Evolutionary conservation across 1,140 invertebrate species (phyloP).

Genomic region (Bombus cullumanus): DNA sequence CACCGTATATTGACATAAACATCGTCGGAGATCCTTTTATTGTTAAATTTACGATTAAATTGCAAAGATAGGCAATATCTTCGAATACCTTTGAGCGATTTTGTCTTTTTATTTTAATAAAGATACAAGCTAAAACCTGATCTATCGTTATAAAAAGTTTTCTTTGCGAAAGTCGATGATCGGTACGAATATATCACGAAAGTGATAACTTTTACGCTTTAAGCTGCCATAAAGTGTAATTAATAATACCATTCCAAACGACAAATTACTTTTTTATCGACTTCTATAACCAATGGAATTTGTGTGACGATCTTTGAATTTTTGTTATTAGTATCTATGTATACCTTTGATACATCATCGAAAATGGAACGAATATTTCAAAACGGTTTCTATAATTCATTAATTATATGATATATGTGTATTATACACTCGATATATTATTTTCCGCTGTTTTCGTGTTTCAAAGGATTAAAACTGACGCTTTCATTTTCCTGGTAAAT

Average conservation of each 20-base stretch:
- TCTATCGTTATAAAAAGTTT: neutral
- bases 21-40: neutral
- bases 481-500: neutral
- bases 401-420: neutral
- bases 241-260: slow-evolving; percentile 3
- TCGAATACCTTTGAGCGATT: no score
- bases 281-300: neutral
- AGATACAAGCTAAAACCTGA: neutral
- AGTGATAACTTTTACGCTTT: neutral
- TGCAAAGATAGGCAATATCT: no score
- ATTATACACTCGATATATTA: neutral
- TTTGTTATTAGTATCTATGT: neutral
- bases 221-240: slow-evolving; percentile 21
- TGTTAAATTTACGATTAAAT: neutral
- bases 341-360: neutral
- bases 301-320: neutral
- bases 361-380: neutral
- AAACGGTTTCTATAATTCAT: neutral
- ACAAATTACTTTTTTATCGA: slow-evolving; percentile 23
- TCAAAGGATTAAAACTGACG: neutral
- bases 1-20: no score
- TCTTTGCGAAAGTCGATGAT: no score
- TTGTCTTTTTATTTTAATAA: no score
- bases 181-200: slow-evolving; percentile 27
- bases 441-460: neutral